Evolutionary conservation across 1,140 invertebrate species (phyloP), one percentile per base, ranked within the genome.

Genomic region (Lasioglossum baleicum): DNA sequence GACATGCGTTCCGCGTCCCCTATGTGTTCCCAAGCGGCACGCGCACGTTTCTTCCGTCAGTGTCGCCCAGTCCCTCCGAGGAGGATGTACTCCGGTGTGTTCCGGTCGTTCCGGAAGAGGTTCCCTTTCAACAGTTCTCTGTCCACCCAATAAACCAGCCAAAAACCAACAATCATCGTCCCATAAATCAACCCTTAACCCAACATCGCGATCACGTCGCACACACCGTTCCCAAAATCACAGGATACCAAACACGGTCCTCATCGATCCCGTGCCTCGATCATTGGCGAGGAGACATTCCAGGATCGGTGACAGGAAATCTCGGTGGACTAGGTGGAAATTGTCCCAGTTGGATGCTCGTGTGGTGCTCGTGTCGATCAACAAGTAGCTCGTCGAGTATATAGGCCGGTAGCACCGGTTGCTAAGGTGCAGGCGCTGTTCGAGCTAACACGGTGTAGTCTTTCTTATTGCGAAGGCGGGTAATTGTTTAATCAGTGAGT

Each of bases 21-120:
- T 61, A 69, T 40, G 68, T 22, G 48, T 71, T 78, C 51, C 35
- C 56, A 61, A 78, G 60, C 76, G 60, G 68, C 48, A 71, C 76
- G 76, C 76, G 76, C 76, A 60, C 68, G 61, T 78, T 78, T 78
- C 67, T 65, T 78, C 76, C 76, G 61, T 72, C 76, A 78, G 76
- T 78, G 15, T 78, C 68, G 76, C 61, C 56, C 76, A 40, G 76
- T 65, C 68, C 51, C 44, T 72, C 76, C 65, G 67, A 65, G 68
- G 76, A 44, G 76, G 71, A 35, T 42, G 76, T 78, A 26, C 60
- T 44, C 35, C 13, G 61, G 26, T 53, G 51, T 22, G n/a, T 17
- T 42, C 48, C 42, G 75, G n/a, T 35, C 15, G n/a, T 17, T 42
- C 60, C 42, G 75, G n/a, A 58, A 17, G 20, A n/a, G 42, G 40